Evolutionary conservation across 2,797 vertebrate genomes (phyloP).

Genomic region (Sebastes diaconus): DNA sequence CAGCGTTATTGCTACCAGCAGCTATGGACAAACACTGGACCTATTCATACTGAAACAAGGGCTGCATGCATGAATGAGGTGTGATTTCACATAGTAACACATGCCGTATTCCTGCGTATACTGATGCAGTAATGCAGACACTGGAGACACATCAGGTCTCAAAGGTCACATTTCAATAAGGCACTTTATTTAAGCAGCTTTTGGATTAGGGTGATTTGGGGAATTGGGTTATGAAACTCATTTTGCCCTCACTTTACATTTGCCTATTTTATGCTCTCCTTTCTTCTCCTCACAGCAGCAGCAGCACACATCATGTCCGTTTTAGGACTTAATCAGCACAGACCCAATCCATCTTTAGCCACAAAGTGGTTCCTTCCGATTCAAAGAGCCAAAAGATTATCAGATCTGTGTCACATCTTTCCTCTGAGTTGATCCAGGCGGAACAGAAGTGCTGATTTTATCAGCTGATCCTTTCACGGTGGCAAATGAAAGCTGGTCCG

Average conservation of each 20-base stretch:
- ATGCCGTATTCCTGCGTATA: not conserved
- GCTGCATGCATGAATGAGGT: conserved; percentile 26
- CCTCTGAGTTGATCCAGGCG: not conserved
- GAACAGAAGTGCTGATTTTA: conserved; percentile 17
- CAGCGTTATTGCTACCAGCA: conserved; percentile 57
- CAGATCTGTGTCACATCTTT: conserved; percentile 43
- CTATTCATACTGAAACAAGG: conserved; percentile 58
- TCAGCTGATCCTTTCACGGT: conserved; percentile 38
- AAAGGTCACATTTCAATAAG: not conserved
- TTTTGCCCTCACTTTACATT: not conserved
- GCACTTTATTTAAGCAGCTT: not conserved
- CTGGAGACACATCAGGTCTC: not conserved
- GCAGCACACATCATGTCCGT: not conserved
- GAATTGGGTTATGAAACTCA: not conserved
- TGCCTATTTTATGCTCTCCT: not conserved
- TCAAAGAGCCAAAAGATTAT: conserved; percentile 29
- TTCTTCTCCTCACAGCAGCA: not conserved
- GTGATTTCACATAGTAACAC: conserved; percentile 39
- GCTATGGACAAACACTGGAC: conserved; percentile 52
- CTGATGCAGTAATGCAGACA: not conserved
- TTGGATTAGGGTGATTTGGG: not conserved
- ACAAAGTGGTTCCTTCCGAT: conserved; percentile 21
- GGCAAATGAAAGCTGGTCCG: conserved; percentile 37
- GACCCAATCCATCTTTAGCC: conserved; percentile 17
- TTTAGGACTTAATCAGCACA: not conserved